Conservation (phyloP, 2,888 invertebrate genomes). For the Erebia palarica region DNA sequence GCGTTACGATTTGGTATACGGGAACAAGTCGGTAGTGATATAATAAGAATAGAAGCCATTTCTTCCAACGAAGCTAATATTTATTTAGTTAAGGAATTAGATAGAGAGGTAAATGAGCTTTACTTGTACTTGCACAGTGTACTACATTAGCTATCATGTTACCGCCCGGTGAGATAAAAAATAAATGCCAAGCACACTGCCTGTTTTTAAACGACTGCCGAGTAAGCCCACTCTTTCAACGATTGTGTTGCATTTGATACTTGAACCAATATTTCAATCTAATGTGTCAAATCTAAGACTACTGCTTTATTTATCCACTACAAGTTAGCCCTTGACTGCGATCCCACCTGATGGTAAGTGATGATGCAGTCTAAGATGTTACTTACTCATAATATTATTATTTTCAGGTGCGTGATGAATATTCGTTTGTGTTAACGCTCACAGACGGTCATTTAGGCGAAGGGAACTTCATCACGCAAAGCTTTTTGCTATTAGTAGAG, state of each 20-base stretch:
- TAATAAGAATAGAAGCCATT: conserved; percentile 91
- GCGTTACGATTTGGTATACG: conserved; percentile 90
- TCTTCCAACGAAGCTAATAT: conserved; percentile 92
- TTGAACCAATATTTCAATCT: too few species aligned
- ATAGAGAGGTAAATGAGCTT: conserved; percentile 88
- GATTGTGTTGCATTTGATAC: too few species aligned
- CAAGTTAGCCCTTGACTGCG: too few species aligned
- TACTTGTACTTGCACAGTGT: background rate
- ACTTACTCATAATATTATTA: background rate
- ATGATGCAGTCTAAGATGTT: too few species aligned
- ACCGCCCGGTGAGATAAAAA: too few species aligned
- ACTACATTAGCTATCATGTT: too few species aligned
- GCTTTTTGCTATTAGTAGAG: conserved; percentile 92
- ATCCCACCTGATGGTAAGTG: too few species aligned
- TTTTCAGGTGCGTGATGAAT: conserved; percentile 91
- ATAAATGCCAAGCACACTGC: too few species aligned
- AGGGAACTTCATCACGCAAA: conserved; percentile 94
- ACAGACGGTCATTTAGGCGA: conserved; percentile 94
- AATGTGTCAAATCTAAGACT: background rate
- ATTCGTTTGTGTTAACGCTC: conserved; percentile 92
- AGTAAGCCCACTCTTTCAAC: too few species aligned
- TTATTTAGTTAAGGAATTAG: conserved; percentile 93
- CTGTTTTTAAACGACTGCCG: too few species aligned
- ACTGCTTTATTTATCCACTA: too few species aligned
- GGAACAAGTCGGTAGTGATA: conserved; percentile 90